Base-by-base conservation (phyloP, 2,113 vertebrate species). In the Anas platyrhynchos region DNA sequence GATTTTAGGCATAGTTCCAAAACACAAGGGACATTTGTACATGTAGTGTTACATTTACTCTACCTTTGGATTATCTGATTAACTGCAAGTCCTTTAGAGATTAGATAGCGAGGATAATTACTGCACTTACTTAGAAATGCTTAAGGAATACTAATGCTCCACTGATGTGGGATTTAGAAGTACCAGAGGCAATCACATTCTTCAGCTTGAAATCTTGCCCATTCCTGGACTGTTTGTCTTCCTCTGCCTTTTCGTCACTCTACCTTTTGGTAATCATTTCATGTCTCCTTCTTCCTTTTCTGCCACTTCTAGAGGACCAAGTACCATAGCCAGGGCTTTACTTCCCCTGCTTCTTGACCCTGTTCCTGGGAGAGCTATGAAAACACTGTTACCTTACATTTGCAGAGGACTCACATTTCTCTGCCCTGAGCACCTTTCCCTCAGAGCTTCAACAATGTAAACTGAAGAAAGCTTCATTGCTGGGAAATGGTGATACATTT, bases 91-190 rank as follows among this genome's bases (percentile, higher is more conserved):
- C 38, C 38, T 48, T 68, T 23, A 32, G 20, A 86, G 83, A 91
- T 95, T 32, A 91, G 88, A 86, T 61, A 94, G 89, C 52, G 79
- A 96, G 55, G 95, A 78, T 72, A 95, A 94, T 61, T 93, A 86
- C 36, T 72, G 79, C 34, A 77, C 32, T 58, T 29, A 82, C 38
- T 67, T 75, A 83, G 69, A 81, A 83, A 78, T 75, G 56, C 43
- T 75, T 52, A 61, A 83, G 38, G 76, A 90, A 88, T 78, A 68
- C 46, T 72, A 96, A 91, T 83, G 56, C 43, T 50, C 72, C 26
- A 17, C 8, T 65, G 36, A 63, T 29, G 50, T 25, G 26, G 38
- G 43, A 66, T 81, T 92, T 88, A 48, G 22, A 26, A 59, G n/a
- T 74, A 77, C 26, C 74, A 61, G 1, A 80, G 25, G 50, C 66